These are phyloP conservation scores for Thalassaphorura encarpata DNA, from an alignment of 1,140 invertebrate genomes.

Conservation along the genomic window DNA sequence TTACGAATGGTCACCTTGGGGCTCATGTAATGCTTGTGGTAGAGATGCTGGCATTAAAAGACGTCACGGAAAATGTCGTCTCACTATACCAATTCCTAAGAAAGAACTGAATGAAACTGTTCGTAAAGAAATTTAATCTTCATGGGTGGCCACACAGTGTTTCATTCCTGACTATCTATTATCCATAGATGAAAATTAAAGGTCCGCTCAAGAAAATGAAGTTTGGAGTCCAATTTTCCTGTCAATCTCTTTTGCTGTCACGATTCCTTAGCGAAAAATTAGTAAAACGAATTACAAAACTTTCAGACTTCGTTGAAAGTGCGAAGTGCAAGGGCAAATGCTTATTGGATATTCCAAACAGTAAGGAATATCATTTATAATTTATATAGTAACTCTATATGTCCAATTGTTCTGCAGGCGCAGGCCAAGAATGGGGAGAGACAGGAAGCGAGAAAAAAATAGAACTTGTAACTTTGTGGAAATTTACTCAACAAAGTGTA, in stretches of 20 bases:
- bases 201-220: not conserved
- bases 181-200: not conserved
- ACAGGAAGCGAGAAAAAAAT: not conserved
- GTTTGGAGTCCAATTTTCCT: not conserved
- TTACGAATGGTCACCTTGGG: not conserved
- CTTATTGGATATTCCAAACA: too few relatives aligned
- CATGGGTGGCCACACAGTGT: too few relatives aligned
- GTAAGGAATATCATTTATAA: too few relatives aligned
- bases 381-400: not conserved
- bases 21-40: not conserved
- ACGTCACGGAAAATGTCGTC: not conserved
- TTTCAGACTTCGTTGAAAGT: conserved; percentile 1
- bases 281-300: not conserved
- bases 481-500: too few relatives aligned
- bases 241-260: not conserved
- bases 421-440: not conserved
- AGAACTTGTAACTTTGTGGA: too few relatives aligned
- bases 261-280: not conserved
- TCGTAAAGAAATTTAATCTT: too few relatives aligned
- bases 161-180: too few relatives aligned
- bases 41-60: not conserved
- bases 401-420: too few relatives aligned
- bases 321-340: not conserved
- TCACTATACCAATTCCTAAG: not conserved
- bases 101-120: too few relatives aligned